Conservation (phyloP, 2,888 invertebrate species). For the Apamea crenata region DNA sequence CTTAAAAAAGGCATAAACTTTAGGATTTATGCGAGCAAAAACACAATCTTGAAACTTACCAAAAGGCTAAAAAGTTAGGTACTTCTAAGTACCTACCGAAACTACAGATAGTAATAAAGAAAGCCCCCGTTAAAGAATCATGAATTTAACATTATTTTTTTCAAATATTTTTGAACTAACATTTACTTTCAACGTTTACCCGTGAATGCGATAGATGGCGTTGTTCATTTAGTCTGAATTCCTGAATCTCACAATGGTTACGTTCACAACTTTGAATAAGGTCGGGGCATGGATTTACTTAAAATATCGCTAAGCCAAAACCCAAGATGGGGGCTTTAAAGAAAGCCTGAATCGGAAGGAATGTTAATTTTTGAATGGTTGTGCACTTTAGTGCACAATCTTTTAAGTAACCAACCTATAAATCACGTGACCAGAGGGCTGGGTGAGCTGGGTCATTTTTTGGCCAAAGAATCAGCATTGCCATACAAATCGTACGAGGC, state of each 20-base stretch:
- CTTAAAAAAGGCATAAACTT: background rate
- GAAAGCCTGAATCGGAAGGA: background rate
- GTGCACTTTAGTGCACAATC: too few species aligned
- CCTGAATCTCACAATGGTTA: background rate
- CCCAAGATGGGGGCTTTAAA: background rate
- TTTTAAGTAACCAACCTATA: too few species aligned
- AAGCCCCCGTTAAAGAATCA: background rate
- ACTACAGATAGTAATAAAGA: constrained; percentile 7
- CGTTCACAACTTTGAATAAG: background rate
- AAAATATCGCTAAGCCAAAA: background rate
- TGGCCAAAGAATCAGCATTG: too few species aligned
- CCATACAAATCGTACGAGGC: too few species aligned
- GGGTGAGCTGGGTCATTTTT: too few species aligned
- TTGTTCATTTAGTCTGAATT: background rate
- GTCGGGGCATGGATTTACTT: background rate
- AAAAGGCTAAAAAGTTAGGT: constrained; percentile 37
- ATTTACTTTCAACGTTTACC: background rate
- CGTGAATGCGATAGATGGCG: background rate
- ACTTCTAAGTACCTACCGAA: constrained; percentile 15
- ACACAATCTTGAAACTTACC: constrained; percentile 35
- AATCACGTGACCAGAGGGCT: too few species aligned
- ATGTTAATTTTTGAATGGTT: background rate
- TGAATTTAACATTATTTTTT: background rate
- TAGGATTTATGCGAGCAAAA: constrained; percentile 26
- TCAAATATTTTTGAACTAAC: background rate